Evolutionary conservation across 2,113 vertebrate species (phyloP), one percentile per base, ranked within the genome.

Genomic region (Acinonyx jubatus): DNA sequence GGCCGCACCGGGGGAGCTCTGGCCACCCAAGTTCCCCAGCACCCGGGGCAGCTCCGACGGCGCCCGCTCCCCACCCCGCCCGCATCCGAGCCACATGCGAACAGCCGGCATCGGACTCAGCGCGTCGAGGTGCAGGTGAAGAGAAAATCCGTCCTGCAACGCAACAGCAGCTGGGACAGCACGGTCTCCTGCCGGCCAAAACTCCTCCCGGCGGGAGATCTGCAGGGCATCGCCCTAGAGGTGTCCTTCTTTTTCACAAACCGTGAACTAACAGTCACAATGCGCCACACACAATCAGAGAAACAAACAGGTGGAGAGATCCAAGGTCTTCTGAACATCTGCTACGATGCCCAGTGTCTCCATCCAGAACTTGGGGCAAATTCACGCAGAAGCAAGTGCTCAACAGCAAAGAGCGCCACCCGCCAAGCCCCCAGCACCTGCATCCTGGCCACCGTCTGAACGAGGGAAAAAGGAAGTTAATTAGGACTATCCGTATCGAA

Each of bases 401-500:
- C 38, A 19, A 68, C 7, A 36, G 6, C 38, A 52, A 74, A 63
- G 3, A 41, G 61, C 55, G 9, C 63, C 12, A 45, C 45, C 45
- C 45, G 45, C 27, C 19, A 11, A 50, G 21, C 33, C 41, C 15
- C 21, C 1, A 23, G 41, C n/a, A 71, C 21, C 13, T 33, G 6
- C 0, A 12, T 15, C 48, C 83, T 55, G 36, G 38, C 27, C 61
- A 66, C 3, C 7, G 33, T 36, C 7, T 63, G 9, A 27, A 9
- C 8, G 1, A 41, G 27, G 4, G 1, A 3, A 52, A 31, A 69
- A 89, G 3, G 31, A 36, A 74, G 63, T 3, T 29, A 16, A 41
- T 31, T 5, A 8, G 4, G 15, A 38, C 15, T 33, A 52, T 8
- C 41, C 4, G 21, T 0, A 19, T 14, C 3, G 1, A 5, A 38